Evolutionary conservation across 2,797 vertebrate species (phyloP), one percentile per base, ranked within the genome.

Genomic region (Pseudopleuronectes americanus): DNA sequence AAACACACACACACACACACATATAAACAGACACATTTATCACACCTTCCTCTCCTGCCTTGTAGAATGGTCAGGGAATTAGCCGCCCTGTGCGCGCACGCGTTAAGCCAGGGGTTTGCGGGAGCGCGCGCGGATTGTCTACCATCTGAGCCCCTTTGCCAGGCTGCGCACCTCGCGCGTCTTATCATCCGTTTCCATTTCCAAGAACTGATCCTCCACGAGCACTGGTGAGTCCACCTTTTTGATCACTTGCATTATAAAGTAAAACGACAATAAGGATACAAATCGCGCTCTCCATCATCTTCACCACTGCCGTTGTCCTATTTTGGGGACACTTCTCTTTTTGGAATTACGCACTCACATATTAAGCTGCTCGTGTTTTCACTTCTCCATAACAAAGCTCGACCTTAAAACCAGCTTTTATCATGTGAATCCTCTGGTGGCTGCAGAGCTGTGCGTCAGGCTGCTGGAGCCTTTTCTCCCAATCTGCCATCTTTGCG

Each of bases 81-180:
- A 96, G 93, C 94, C 73, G 76, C 21, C 60, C 67, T 73, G 80
- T 24, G 83, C 76, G 85, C 87, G 85, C 83, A 90, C 59, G 87
- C 8, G 74, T 92, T 96, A 96, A 96, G 90, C 92, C 89, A 84
- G 77, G 69, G 80, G 84, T 83, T 45, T 77, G 52, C 89, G 93
- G 91, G 90, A 89, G 68, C 85, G 92, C 85, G 91, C 94, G 81
- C 89, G 90, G 94, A 94, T 92, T 96, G 93, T 92, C 90, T 85
- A 87, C 71, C 84, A 82, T 84, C 87, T 90, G 90, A 81, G 76
- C 48, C 71, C 84, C 77, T 68, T n/a, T 48, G 51, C 51, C 82
- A 67, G 80, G 33, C 78, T 64, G 61, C 48, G 85, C 77, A 55
- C 57, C 63, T 76, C 78, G 78, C 81, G 72, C 83, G 61, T 86